Conservation (phyloP, 2,888 invertebrate genomes). For the Hirtodrosophila trivittata region DNA sequence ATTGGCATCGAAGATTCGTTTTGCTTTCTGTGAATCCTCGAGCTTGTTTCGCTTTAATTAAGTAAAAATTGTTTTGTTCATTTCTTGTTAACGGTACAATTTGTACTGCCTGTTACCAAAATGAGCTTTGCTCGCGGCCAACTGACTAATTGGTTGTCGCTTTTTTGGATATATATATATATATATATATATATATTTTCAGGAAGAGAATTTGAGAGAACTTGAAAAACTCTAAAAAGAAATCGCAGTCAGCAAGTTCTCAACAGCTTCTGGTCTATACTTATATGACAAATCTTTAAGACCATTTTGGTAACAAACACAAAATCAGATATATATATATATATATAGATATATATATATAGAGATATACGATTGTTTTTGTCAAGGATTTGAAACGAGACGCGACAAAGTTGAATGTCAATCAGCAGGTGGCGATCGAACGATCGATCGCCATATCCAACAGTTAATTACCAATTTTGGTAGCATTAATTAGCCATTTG, state of each 20-base stretch:
- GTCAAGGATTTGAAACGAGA: constrained; percentile 14
- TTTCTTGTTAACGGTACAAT: constrained; percentile 35
- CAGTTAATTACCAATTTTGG: constrained; percentile 71
- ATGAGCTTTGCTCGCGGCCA: too few species aligned
- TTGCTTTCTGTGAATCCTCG: too few species aligned
- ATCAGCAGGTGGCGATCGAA: constrained; percentile 49
- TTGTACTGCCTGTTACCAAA: constrained; percentile 25
- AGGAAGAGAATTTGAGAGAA: constrained; percentile 28
- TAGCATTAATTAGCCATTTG: constrained; percentile 67
- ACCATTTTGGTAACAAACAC: constrained; percentile 45
- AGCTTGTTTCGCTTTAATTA: constrained; percentile 34
- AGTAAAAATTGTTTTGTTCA: constrained; percentile 13
- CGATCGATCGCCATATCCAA: constrained; percentile 45
- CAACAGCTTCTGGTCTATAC: constrained; percentile 40
- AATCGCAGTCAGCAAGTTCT: constrained; percentile 37
- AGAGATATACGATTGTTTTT: too few species aligned
- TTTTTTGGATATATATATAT: background rate
- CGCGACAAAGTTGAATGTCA: constrained; percentile 58
- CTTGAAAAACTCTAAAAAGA: constrained; percentile 21
- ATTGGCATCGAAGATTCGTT: constrained; percentile 41
- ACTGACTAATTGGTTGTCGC: constrained; percentile 37
- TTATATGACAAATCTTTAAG: constrained; percentile 36
- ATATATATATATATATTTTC: background rate
- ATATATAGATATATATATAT: background rate
- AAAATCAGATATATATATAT: background rate